phyloP scores from a whole-genome alignment of 2,113 vertebrate genomes.

The Scopus umbretta region DNA sequence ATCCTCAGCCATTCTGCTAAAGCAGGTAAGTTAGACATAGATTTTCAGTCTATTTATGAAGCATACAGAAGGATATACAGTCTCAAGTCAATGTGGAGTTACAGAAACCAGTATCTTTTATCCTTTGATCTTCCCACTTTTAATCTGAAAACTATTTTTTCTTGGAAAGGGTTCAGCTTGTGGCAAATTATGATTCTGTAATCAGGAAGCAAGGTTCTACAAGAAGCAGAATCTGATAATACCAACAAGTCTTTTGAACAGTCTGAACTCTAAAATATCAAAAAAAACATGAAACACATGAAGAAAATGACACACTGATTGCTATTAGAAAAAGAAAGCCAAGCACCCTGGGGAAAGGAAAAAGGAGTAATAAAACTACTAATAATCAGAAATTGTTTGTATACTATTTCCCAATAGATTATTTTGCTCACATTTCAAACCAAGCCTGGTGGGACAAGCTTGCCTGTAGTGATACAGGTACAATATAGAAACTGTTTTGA shows the following conservation, averaged over 20 bases:
- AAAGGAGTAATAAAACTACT: not conserved
- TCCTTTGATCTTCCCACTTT: not conserved
- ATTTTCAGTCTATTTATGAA: not conserved
- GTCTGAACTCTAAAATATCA: not conserved
- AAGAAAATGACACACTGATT: not conserved
- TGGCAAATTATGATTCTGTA: not conserved
- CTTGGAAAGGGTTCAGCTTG: not conserved
- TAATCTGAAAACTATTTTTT: not conserved
- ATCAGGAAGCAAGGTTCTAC: not conserved
- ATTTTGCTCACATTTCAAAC: not conserved
- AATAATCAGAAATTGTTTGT: not conserved
- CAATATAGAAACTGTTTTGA: not conserved
- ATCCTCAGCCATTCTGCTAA: not conserved
- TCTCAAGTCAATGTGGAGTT: not conserved
- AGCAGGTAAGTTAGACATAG: not conserved
- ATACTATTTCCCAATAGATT: not conserved
- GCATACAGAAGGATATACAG: not conserved
- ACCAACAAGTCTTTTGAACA: not conserved
- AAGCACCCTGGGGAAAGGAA: not conserved
- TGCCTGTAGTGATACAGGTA: not conserved
- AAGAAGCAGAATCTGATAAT: not conserved
- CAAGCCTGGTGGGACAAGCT: not conserved
- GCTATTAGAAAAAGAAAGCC: not conserved
- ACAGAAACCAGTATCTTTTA: not conserved
- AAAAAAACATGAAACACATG: not conserved